Base-by-base conservation (phyloP, 2,113 vertebrate genomes). In the Motacilla alba region DNA sequence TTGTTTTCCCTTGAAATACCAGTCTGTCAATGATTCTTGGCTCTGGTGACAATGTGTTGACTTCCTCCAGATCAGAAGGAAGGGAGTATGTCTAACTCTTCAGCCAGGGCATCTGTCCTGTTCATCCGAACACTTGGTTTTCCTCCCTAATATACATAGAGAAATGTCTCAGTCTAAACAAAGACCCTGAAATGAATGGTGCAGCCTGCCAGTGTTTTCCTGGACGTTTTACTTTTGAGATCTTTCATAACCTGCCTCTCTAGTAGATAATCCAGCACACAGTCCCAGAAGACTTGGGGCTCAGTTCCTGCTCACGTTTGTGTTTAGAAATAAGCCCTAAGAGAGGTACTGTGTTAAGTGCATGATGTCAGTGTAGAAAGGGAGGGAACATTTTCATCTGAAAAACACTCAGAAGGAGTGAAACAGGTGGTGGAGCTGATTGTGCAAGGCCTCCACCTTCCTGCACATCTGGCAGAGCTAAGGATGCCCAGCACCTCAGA, bases 121-220 rank as follows among this genome's bases (percentile, higher is more conserved):
- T 66, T 90, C 46, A 68, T 83, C 76, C 15, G 3, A 72, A 81
- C 84, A 74, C 91, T 88, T 49, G 43, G 37, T 87, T 92, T 95
- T 73, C 43, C 31, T 95, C 44, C 22, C 47, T 88, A 83, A 70
- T 70, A 41, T 92, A 94, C 96, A 95, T 46, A 96, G 81, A 94
- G 26, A 83, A 80, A 74, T 81, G 37, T 90, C 50, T 88, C 90
- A 87, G 44, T 94, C 91, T 94, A 95, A 96, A 96, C 69, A 87
- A 64, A 94, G 90, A 74, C 77, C 56, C 47, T 84, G 68, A 66
- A 92, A 73, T 87, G 74, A 58, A 89, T 94, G 70, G 58, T 68
- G 81, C 2, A 1, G 49, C 72, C 73, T 89, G 60, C 60, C 50
- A 50, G 62, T 60, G 74, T 73, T 94, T 93, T 67, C 62, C 77